Conservation (phyloP, 2,888 invertebrate genomes). For the Drosophila nr. medialis region DNA sequence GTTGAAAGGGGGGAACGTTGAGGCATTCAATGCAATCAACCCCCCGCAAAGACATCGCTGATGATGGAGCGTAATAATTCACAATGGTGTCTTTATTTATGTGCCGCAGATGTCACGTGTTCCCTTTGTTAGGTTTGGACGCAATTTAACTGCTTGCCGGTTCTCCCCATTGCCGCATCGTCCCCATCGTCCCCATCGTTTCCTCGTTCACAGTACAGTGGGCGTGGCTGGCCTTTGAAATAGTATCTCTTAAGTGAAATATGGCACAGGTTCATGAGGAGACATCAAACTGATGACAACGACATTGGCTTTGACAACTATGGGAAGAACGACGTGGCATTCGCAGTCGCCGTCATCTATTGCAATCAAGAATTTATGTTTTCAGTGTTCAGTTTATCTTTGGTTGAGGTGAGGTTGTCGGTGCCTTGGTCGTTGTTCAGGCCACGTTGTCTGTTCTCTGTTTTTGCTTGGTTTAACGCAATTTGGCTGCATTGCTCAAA, state of each 20-base stretch:
- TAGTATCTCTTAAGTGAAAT: conserved; percentile 70
- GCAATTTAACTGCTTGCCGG: conserved; percentile 59
- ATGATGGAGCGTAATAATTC: conserved; percentile 71
- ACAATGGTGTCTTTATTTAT: conserved; percentile 70
- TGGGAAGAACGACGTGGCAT: conserved; percentile 29
- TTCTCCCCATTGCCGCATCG: background rate
- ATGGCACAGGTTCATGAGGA: conserved; percentile 75
- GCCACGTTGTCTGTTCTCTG: conserved; percentile 10
- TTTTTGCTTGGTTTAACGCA: conserved; percentile 75
- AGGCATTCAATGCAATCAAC: background rate
- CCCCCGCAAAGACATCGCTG: conserved; percentile 26
- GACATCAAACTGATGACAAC: conserved; percentile 75
- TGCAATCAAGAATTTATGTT: conserved; percentile 79
- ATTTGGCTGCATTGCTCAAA: conserved; percentile 78
- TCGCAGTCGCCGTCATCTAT: conserved; percentile 55
- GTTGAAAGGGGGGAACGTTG: background rate
- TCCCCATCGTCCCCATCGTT: background rate
- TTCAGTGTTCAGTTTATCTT: conserved; percentile 68
- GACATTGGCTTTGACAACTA: conserved; percentile 44
- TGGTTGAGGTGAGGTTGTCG: conserved; percentile 28
- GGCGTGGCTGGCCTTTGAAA: conserved; percentile 47
- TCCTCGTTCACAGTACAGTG: background rate
- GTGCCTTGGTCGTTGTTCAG: conserved; percentile 1
- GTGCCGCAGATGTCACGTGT: conserved; percentile 77
- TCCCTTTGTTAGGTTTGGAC: conserved; percentile 67